These are phyloP conservation scores for Patella ulyssiponensis DNA, from an alignment of 2,888 invertebrate genomes.

Conservation along the genomic window DNA sequence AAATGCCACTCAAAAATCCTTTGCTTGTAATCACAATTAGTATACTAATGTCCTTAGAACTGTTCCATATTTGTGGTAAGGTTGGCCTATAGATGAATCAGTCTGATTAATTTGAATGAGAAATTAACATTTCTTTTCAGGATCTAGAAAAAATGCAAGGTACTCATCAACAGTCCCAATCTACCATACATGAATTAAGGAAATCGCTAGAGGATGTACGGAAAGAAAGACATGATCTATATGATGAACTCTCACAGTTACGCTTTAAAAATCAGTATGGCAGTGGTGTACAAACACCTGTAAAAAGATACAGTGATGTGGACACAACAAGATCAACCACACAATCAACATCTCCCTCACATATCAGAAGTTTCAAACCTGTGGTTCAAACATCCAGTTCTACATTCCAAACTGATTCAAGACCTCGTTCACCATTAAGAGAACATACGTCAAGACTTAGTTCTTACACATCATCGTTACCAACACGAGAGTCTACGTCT, in stretches of 20 bases:
- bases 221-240: conserved; percentile 53
- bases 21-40: too few species aligned
- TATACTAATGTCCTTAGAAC: too few species aligned
- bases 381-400: neutral
- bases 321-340: too few species aligned
- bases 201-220: conserved; percentile 55
- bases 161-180: conserved; percentile 55
- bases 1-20: too few species aligned
- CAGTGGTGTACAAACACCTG: neutral
- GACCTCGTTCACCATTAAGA: too few species aligned
- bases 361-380: neutral
- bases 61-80: too few species aligned
- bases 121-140: conserved; percentile 35
- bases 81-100: too few species aligned
- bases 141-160: conserved; percentile 54
- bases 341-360: neutral
- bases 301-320: too few species aligned
- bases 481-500: neutral
- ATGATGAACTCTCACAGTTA: conserved; percentile 47
- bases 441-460: too few species aligned
- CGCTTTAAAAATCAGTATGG: neutral
- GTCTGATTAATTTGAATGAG: too few species aligned
- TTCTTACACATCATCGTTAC: too few species aligned
- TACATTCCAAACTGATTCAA: too few species aligned
- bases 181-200: conserved; percentile 56